Evolutionary conservation across 2,888 invertebrate species (phyloP).

Genomic region (Drosophila sordidapex): DNA sequence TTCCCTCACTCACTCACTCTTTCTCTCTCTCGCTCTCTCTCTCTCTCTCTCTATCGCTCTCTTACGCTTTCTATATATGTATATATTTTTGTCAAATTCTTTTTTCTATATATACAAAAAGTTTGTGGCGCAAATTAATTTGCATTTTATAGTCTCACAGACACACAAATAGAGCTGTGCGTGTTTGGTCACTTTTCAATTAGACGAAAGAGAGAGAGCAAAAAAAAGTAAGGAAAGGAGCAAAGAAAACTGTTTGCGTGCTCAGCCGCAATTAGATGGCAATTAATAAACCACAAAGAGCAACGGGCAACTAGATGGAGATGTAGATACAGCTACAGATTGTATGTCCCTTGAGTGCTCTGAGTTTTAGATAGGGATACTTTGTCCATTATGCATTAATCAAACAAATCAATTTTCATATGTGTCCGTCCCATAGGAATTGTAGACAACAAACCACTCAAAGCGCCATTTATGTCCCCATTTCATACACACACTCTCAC

Average conservation of each 20-base stretch:
- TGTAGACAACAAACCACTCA: slow-evolving; percentile 50
- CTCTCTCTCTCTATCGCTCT: background rate
- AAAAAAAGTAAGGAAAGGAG: background rate
- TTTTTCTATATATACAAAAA: slow-evolving; percentile 56
- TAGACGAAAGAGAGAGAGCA: slow-evolving; percentile 17
- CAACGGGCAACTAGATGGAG: background rate
- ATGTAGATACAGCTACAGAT: background rate
- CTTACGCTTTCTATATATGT: background rate
- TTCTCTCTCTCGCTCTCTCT: background rate
- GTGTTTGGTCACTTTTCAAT: slow-evolving; percentile 53
- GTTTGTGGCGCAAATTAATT: slow-evolving; percentile 72
- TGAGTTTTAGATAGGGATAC: slow-evolving; percentile 26
- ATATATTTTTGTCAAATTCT: slow-evolving; percentile 11
- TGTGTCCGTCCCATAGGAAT: slow-evolving; percentile 39
- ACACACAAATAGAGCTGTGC: slow-evolving; percentile 5
- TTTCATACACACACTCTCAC: background rate
- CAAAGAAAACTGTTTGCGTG: slow-evolving; percentile 55
- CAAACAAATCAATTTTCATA: slow-evolving; percentile 77
- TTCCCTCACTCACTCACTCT: slow-evolving; percentile 24
- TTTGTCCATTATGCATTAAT: slow-evolving; percentile 61
- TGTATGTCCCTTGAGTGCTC: slow-evolving; percentile 3
- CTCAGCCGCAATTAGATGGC: slow-evolving; percentile 66
- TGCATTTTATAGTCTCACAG: slow-evolving; percentile 54
- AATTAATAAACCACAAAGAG: slow-evolving; percentile 61
- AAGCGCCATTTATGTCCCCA: slow-evolving; percentile 9